These are phyloP conservation scores for Onychomys arenicola DNA, from an alignment of 2,797 vertebrate species.

Conservation along the genomic window DNA sequence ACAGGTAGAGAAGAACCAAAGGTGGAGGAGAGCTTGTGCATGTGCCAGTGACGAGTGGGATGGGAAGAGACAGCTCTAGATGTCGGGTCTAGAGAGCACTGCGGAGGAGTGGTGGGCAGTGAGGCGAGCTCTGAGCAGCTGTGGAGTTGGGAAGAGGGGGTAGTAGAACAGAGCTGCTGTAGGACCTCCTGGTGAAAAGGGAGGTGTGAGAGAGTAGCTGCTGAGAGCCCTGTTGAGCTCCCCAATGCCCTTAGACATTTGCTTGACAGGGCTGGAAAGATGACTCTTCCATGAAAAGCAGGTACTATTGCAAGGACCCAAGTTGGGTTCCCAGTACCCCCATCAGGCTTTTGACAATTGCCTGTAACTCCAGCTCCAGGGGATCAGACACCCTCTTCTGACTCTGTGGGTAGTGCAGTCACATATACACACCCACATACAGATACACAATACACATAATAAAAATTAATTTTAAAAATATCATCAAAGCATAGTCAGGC, in stretches of 20 bases:
- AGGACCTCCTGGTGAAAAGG: too few relatives aligned
- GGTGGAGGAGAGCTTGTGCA: neutral
- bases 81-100: neutral
- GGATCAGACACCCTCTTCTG: neutral
- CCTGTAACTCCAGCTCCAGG: neutral
- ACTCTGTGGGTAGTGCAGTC: neutral
- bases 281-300: neutral
- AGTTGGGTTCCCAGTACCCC: neutral
- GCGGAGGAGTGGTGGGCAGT: neutral
- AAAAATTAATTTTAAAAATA: neutral
- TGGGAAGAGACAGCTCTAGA: neutral
- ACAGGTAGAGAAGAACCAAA: neutral
- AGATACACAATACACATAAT: neutral
- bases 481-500: neutral
- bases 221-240: neutral
- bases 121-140: neutral
- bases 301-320: neutral
- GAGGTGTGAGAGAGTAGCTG: neutral
- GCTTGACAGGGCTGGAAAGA: neutral
- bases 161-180: neutral
- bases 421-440: neutral
- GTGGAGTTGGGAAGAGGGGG: neutral
- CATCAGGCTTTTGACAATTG: neutral
- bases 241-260: neutral
- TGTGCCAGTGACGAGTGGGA: neutral